Conservation (phyloP, 2,797 vertebrate species). For the Megaceryle alcyon region DNA sequence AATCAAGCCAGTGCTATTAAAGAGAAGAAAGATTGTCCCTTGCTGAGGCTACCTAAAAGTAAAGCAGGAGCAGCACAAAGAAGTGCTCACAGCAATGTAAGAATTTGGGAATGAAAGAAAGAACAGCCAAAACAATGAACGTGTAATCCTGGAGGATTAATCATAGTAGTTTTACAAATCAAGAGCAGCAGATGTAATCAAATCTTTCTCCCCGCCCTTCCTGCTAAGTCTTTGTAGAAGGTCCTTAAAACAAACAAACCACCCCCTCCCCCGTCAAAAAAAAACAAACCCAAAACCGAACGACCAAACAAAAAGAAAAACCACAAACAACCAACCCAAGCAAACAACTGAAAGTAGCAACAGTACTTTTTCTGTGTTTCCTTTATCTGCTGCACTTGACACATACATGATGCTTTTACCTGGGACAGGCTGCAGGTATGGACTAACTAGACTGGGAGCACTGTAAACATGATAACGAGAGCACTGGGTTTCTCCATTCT, state of each 20-base stretch:
- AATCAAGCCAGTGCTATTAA: neutral
- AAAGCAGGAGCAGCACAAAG: neutral
- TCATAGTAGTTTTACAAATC: neutral
- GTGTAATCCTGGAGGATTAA: neutral
- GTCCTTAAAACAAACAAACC: neutral
- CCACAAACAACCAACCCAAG: neutral
- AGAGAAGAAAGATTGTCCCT: neutral
- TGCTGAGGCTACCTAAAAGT: neutral
- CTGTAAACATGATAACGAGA: neutral
- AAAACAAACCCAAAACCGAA: neutral
- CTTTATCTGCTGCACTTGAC: neutral
- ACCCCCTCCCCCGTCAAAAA: neutral
- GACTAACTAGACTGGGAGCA: neutral
- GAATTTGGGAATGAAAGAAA: neutral
- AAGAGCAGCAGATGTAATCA: neutral
- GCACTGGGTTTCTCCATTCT: neutral
- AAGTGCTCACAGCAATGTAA: neutral
- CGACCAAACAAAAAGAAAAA: neutral
- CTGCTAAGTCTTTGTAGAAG: neutral
- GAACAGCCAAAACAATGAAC: neutral
- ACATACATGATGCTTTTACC: rapidly evolving
- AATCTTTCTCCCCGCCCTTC: neutral
- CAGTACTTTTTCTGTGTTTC: neutral
- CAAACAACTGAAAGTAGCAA: neutral
- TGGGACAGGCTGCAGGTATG: neutral